Base-by-base conservation (phyloP, 2,797 vertebrate species). In the Phataginus tetradactyla region DNA sequence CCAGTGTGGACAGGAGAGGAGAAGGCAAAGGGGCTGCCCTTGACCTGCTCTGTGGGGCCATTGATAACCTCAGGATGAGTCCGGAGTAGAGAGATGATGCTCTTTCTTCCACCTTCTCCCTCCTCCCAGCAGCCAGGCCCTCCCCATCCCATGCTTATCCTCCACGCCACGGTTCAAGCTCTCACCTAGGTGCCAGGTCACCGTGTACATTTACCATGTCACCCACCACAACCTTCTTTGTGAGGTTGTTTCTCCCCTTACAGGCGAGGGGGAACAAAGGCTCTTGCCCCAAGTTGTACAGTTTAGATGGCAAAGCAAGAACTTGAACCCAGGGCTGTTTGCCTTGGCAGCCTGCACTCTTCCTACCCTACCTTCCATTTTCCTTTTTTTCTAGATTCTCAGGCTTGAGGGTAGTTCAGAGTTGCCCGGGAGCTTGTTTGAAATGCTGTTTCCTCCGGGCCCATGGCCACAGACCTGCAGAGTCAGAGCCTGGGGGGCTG, bases 81-180 rank as follows among this genome's bases (percentile, higher is more conserved):
- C 64, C 88, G 10, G 55, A 55, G 25, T 4, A 27, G 49, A 57
- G 71, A 42, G 71, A 29, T 11, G 29, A 29, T 0, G 3, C 61
- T 32, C 2, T 27, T 18, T 18, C 12, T 27, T 91, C 69, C 3
- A 9, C 12, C 49, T 51, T 37, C 8, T 4, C 42, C 37, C 69
- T 39, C 3, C 64, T 66, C 9, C 37, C n/a, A 7, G 21, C n/a
- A 13, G 71, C 57, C 39, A 42, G 61, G 12, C n/a, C 15, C 64
- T 79, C 64, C 2, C 0, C 4, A 27, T 7, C 39, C 18, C 1
- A 0, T 7, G 23, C 29, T n/a, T 23, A 3, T 32, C 27, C 51
- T 57, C 2, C 1, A 21, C 0, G 25, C 53, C 1, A 0, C 3
- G 20, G n/a, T 29, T 71, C 4, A 20, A n/a, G 57, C 39, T 13